Evolutionary conservation across 2,797 vertebrate genomes (phyloP).

Genomic region (Diplodus puntazzo): DNA sequence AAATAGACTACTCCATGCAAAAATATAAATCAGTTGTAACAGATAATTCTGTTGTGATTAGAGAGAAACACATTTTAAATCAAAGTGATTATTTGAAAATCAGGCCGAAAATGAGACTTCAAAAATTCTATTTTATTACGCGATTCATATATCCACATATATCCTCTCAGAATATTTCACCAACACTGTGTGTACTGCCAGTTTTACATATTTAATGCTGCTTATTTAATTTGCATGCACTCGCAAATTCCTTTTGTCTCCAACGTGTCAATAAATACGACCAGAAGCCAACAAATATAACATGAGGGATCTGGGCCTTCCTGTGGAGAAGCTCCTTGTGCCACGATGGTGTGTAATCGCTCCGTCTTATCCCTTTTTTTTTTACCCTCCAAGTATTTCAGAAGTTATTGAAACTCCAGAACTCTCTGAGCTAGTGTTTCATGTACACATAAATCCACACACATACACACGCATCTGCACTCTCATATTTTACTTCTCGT

Average conservation of each 20-base stretch:
- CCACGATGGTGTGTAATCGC: constrained; percentile 53
- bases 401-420: constrained; percentile 81
- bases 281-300: constrained; percentile 41
- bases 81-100: not conserved
- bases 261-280: constrained; percentile 40
- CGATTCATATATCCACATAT: not conserved
- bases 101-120: constrained; percentile 25
- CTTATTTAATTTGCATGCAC: constrained; percentile 6
- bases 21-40: constrained; percentile 11
- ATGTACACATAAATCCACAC: constrained; percentile 41
- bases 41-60: constrained; percentile 11
- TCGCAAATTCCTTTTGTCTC: constrained; percentile 33
- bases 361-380: constrained; percentile 62
- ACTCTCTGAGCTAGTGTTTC: constrained; percentile 74
- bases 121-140: not conserved
- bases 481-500: constrained; percentile 86
- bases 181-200: not conserved
- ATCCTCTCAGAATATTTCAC: constrained; percentile 15
- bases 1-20: constrained; percentile 6
- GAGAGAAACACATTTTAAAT: constrained; percentile 9
- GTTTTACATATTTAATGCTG: constrained; percentile 6
- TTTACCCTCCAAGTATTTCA: constrained; percentile 74
- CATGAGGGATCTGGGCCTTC: constrained; percentile 50
- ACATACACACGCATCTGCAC: constrained; percentile 50
- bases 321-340: constrained; percentile 45